Base-by-base conservation (phyloP, 2,888 invertebrate species). In the Epistrophella euchroma region DNA sequence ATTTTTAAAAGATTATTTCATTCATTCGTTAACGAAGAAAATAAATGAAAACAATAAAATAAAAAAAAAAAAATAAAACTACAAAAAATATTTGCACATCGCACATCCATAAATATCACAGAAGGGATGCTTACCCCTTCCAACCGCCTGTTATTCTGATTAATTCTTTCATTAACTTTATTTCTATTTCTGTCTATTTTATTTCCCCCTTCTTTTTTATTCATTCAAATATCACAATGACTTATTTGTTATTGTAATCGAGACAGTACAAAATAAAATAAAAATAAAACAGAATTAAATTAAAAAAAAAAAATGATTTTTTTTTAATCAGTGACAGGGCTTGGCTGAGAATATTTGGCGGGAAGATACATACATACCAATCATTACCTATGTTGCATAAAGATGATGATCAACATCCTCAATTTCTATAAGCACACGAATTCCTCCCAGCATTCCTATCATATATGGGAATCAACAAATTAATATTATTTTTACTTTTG, bases 311-410 rank as follows among this genome's bases (percentile, higher is more conserved):
- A 35, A 19, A 15, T 22, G 35, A 70, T 19, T 47, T n/a, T 52
- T 81, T 81, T 82, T 77, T 82, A 86, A 78, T 86, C 82, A 82
- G 78, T 75, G 70, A 11, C 52, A 82, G 64, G 82, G 86, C 25
- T 86, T 82, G 86, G 82, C 71, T 64, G 56, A 72, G 72, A 84
- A 62, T 64, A 60, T 78, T 86, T 82, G 82, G 82, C 82, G 86
- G 82, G 74, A 86, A 86, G 52, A 72, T 32, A n/a, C n/a, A 52
- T 35, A 64, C 17, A 40, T 37, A 43, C n/a, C n/a, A 55, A 3
- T 32, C 45, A 52, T 68, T 45, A 17, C 45, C 56, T 64, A 55
- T 70, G 70, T 80, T 71, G 85, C 73, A 81, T 81, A 77, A 82
- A 82, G 40, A 75, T 79, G 64, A 64, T 62, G 43, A 28, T 66